Evolutionary conservation across 2,113 vertebrate genomes (phyloP).

Genomic region (Tapirus terrestris): DNA sequence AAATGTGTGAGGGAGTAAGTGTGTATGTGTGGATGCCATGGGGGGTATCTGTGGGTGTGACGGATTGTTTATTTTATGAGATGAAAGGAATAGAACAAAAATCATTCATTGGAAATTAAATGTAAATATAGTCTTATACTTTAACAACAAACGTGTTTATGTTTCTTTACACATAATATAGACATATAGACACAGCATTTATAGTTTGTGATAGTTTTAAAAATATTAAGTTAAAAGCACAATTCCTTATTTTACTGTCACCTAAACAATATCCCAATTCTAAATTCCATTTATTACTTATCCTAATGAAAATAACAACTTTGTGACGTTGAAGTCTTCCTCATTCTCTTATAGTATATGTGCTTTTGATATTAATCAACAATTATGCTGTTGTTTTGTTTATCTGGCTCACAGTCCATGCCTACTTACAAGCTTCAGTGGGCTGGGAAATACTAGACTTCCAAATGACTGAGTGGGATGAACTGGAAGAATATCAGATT

Average conservation of each 20-base stretch:
- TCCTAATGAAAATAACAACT: not conserved
- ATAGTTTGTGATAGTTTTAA: not conserved
- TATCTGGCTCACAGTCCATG: not conserved
- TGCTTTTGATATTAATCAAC: not conserved
- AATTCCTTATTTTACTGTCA: not conserved
- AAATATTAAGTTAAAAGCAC: not conserved
- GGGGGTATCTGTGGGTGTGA: not conserved
- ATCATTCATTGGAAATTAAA: not conserved
- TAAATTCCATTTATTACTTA: not conserved
- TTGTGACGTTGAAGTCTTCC: not conserved
- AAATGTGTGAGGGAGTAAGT: not conserved
- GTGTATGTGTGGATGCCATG: not conserved
- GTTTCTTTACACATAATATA: not conserved
- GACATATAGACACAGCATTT: not conserved
- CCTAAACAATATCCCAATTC: not conserved
- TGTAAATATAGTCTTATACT: not conserved
- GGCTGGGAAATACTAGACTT: not conserved
- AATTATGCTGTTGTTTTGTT: not conserved
- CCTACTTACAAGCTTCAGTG: not conserved
- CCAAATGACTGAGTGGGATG: not conserved
- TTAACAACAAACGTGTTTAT: not conserved
- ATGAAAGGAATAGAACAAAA: not conserved
- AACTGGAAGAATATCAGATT: not conserved
- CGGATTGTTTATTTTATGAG: not conserved
- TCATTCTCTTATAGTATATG: not conserved